Base-by-base conservation (phyloP, 2,797 vertebrate species). In the Darevskia mixta region DNA sequence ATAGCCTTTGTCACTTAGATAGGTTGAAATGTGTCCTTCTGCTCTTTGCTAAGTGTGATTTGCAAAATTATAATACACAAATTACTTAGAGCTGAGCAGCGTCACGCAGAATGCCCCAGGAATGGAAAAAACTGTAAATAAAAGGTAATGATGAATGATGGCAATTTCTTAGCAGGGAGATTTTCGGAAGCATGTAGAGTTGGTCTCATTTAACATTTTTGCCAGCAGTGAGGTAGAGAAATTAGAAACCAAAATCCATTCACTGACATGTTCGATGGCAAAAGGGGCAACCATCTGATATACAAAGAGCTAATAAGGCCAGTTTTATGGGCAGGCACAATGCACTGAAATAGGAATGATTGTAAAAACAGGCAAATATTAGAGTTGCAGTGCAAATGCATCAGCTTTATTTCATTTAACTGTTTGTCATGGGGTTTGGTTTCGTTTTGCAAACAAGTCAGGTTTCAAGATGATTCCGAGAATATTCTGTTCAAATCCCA, bases 1-100 rank as follows among this genome's bases (percentile, higher is more conserved):
- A 87, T 64, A 82, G 27, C 13, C 45, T 66, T 49, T 64, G 35
- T 27, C 71, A 87, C 41, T 87, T 76, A 82, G 71, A 35, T 64
- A 45, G 10, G 79, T 41, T 38, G 18, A 81, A 81, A 87, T 73
- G 71, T 73, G 35, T 7, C 49, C 49, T 73, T 73, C 77, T 18
- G 9, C 32, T 86, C 77, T 82, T 87, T 43, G 38, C 29, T 41
- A 66, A 49, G 11, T 43, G 73, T 73, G 35, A 82, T 66, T 64
- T 82, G 66, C 58, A 64, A 75, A 17, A 18, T 25, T 75, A 82
- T 76, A 72, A 64, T 35, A 43, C 4, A 61, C 49, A 81, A 75
- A 81, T 82, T 87, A 82, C 35, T 82, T 32, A 66, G 38, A 27
- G 20, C 3, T 45, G 10, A 45, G 58, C 13, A 27, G 11, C 9